Evolutionary conservation across 2,888 invertebrate species (phyloP).

Genomic region (Trachelus troglodyta): DNA sequence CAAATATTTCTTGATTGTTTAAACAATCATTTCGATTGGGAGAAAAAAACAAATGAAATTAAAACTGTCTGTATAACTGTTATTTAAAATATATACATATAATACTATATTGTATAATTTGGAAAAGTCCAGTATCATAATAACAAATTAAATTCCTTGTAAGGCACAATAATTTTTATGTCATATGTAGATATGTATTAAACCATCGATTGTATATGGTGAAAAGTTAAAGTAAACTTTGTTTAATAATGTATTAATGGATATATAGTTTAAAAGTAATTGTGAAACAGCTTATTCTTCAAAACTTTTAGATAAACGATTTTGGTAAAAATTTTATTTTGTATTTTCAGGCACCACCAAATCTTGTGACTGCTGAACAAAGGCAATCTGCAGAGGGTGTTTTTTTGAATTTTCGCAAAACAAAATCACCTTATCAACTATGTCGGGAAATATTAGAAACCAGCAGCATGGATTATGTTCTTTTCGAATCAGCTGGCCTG

Average conservation of each 20-base stretch:
- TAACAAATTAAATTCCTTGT: not conserved
- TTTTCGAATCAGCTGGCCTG: conserved; percentile 88
- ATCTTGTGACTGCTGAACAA: conserved; percentile 80
- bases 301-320: not conserved
- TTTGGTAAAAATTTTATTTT: not conserved
- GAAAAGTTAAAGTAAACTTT: not conserved
- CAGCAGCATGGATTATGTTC: conserved; percentile 79
- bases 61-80: not conserved
- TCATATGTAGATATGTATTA: not conserved
- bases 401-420: conserved; percentile 84
- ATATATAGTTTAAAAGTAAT: not conserved
- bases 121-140: not conserved
- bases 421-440: conserved; percentile 82
- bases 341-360: conserved; percentile 79
- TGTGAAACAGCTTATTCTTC: not conserved
- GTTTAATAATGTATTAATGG: not conserved
- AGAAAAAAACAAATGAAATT: not conserved
- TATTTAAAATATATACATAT: not conserved
- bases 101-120: not conserved
- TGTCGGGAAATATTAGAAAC: conserved; percentile 84
- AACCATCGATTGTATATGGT: not conserved
- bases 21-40: not conserved
- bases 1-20: not conserved
- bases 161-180: not conserved
- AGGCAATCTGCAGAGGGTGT: conserved; percentile 84